Conservation (phyloP, 2,888 invertebrate species). For the Eledona agricola region DNA sequence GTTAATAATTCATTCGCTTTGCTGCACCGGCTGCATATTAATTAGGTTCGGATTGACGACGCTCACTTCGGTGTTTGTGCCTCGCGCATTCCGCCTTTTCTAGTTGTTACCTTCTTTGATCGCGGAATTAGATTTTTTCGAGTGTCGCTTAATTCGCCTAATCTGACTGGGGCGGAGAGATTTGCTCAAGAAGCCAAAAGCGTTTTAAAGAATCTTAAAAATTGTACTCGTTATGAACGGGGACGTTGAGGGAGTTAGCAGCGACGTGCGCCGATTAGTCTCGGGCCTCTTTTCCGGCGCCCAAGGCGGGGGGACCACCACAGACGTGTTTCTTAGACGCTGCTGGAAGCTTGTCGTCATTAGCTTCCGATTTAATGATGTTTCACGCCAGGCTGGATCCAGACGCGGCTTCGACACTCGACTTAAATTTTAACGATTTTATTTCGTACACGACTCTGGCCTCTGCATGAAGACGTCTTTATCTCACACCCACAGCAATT, state of each 20-base stretch:
- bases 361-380: constrained; percentile 57
- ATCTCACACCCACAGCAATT: no score
- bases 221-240: constrained; percentile 59
- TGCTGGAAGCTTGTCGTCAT: constrained; percentile 48
- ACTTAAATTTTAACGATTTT: constrained; percentile 55
- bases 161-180: constrained; percentile 50
- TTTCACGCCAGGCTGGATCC: constrained; percentile 54
- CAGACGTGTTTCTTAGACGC: constrained; percentile 45
- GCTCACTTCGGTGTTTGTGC: not conserved
- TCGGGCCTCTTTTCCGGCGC: constrained; percentile 30
- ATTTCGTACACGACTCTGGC: constrained; percentile 14
- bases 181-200: constrained; percentile 58
- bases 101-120: constrained; percentile 38
- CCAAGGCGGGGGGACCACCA: not conserved
- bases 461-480: not conserved
- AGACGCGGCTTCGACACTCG: constrained; percentile 51
- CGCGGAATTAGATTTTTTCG: constrained; percentile 38
- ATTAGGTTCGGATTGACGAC: constrained; percentile 8
- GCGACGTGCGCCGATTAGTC: constrained; percentile 36
- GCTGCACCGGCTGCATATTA: constrained; percentile 13
- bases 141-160: constrained; percentile 49
- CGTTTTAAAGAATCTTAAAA: constrained; percentile 59
- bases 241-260: constrained; percentile 35
- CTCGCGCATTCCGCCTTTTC: constrained; percentile 21
- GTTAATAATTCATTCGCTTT: constrained; percentile 57